phyloP scores from a whole-genome alignment of 2,113 vertebrate genomes.

The Seriola dumerili region DNA sequence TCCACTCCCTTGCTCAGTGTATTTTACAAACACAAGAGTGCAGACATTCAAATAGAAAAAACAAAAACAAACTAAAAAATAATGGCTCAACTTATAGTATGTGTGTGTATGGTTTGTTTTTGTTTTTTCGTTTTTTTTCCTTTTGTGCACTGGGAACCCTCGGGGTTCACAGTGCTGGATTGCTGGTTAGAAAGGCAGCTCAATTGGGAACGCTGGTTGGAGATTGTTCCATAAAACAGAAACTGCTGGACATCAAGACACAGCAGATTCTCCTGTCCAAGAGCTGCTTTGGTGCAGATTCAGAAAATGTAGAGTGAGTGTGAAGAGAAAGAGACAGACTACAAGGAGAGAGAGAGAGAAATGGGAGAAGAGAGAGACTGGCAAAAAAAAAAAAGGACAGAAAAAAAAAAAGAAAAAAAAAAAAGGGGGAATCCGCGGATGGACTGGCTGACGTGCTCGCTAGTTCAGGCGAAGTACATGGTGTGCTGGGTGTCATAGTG shows the following conservation, averaged over 20 bases:
- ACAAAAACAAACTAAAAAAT: slow-evolving; percentile 78
- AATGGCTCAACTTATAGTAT: slow-evolving; percentile 91
- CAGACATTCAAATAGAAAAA: slow-evolving; percentile 85
- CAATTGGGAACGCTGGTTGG: slow-evolving; percentile 73
- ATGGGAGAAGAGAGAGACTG: slow-evolving; percentile 33
- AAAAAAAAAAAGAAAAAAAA: slow-evolving; percentile 38
- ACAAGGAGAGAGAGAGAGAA: slow-evolving; percentile 35
- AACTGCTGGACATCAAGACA: slow-evolving; percentile 61
- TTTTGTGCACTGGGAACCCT: slow-evolving; percentile 86
- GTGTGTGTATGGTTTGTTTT: slow-evolving; percentile 65
- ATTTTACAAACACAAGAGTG: slow-evolving; percentile 80
- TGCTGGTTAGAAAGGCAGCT: slow-evolving; percentile 92
- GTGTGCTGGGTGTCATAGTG: slow-evolving; percentile 99
- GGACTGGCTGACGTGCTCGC: slow-evolving; percentile 59
- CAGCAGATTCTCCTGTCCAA: slow-evolving; percentile 62
- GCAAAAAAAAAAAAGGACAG: slow-evolving; percentile 12
- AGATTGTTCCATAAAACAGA: slow-evolving; percentile 72
- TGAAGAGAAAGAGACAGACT: slow-evolving; percentile 52
- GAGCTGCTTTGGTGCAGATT: slow-evolving; percentile 82
- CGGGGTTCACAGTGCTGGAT: slow-evolving; percentile 88
- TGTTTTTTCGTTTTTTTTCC: slow-evolving; percentile 58
- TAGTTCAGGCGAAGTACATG: slow-evolving; percentile 97
- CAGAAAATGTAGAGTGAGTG: slow-evolving; percentile 60
- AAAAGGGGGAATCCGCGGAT: slow-evolving; percentile 52
- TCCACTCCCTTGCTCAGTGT: slow-evolving; percentile 83